Conservation (phyloP, 2,888 invertebrate genomes). For the Drosophila eohydei region DNA sequence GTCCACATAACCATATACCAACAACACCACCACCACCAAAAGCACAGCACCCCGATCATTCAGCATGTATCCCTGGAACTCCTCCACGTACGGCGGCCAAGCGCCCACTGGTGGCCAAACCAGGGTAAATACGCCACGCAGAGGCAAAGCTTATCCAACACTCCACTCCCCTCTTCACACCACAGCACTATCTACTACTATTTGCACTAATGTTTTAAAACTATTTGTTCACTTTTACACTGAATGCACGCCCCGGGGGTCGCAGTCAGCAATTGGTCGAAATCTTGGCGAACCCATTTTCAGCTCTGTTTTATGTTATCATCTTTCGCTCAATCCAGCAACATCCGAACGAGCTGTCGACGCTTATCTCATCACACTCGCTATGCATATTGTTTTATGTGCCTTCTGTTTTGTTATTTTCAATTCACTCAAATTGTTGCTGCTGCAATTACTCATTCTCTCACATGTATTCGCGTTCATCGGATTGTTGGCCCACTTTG, state of each 20-base stretch:
- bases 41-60: slow-evolving; percentile 30
- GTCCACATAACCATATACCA: slow-evolving; percentile 29
- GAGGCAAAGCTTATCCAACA: slow-evolving; percentile 31
- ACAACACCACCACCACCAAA: slow-evolving; percentile 27
- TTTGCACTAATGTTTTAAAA: slow-evolving; percentile 13
- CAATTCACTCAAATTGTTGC: slow-evolving; percentile 14
- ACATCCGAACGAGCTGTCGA: slow-evolving; percentile 35
- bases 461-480: slow-evolving; percentile 29
- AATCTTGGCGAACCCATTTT: slow-evolving; percentile 5
- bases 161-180: slow-evolving; percentile 11
- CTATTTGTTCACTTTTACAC: slow-evolving; percentile 14
- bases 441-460: slow-evolving; percentile 16
- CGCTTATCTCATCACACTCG: slow-evolving; percentile 48
- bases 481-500: slow-evolving; percentile 14
- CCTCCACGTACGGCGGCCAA: slow-evolving; percentile 81
- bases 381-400: slow-evolving; percentile 12
- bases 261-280: slow-evolving; percentile 28
- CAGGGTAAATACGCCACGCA: slow-evolving; percentile 68
- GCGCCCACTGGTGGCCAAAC: slow-evolving; percentile 53
- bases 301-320: slow-evolving; percentile 42
- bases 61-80: slow-evolving; percentile 84
- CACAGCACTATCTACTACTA: slow-evolving; percentile 15
- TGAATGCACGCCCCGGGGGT: slow-evolving; percentile 15
- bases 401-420: slow-evolving; percentile 15
- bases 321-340: slow-evolving; percentile 16